phyloP scores from a whole-genome alignment of 2,797 vertebrate genomes.

The Podarcis siculus region DNA sequence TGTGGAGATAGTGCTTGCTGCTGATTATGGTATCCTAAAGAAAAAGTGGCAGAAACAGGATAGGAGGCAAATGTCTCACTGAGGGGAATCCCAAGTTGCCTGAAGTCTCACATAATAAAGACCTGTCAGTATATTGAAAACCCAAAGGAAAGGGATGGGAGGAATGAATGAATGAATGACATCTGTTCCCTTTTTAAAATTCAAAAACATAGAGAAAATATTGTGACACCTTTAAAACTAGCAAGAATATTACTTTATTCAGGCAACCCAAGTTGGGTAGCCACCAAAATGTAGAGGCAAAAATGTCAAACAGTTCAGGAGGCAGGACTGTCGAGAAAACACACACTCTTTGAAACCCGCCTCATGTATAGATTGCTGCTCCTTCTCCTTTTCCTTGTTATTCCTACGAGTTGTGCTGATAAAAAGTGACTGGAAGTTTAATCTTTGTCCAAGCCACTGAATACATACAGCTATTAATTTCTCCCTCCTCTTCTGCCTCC shows the following conservation, averaged over 20 bases:
- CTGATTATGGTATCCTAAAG: background rate
- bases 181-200: background rate
- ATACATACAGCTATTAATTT: constrained; percentile 54
- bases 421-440: constrained; percentile 55
- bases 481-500: constrained; percentile 48
- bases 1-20: background rate
- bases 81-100: background rate
- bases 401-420: constrained; percentile 49
- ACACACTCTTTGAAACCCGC: constrained; percentile 21
- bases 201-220: background rate
- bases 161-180: background rate
- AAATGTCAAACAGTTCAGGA: background rate
- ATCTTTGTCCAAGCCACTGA: constrained; percentile 57
- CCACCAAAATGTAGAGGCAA: constrained; percentile 34
- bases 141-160: background rate
- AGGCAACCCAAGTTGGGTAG: constrained; percentile 33
- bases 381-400: constrained; percentile 37
- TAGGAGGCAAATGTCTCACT: constrained; percentile 6
- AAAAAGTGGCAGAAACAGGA: constrained; percentile 28
- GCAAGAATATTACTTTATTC: background rate
- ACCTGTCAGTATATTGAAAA: background rate
- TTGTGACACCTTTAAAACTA: background rate
- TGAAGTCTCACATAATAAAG: background rate
- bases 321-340: constrained; percentile 2
- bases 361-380: constrained; percentile 21